Conservation (phyloP, 1,140 invertebrate genomes). For the Drosophila mojavensis region DNA sequence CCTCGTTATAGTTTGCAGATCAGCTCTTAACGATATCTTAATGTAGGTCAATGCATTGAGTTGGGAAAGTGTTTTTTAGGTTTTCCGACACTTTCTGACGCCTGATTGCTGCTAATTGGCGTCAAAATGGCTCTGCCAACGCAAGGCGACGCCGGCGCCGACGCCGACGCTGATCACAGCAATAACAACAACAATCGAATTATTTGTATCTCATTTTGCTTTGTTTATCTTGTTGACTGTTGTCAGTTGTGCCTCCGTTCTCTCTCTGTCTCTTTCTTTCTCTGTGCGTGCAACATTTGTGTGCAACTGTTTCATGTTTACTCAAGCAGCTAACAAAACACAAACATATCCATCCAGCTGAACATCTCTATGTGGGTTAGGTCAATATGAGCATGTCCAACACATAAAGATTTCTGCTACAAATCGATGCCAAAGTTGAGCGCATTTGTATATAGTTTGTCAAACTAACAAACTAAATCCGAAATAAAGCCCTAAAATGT, state of each 20-base stretch:
- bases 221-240: constrained; percentile 60
- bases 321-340: constrained; percentile 28
- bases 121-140: constrained; percentile 66
- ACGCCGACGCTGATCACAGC: constrained; percentile 22
- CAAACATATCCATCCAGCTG: constrained; percentile 7
- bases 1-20: constrained; percentile 4
- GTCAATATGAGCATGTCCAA: constrained; percentile 55
- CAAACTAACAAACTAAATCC: constrained; percentile 31
- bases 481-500: constrained; percentile 33
- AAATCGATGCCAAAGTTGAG: constrained; percentile 38
- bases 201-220: constrained; percentile 43
- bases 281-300: constrained; percentile 46
- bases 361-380: constrained; percentile 66
- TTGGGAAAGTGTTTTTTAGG: constrained; percentile 73
- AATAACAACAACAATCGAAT: constrained; percentile 18
- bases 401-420: constrained; percentile 18
- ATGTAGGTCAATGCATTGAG: constrained; percentile 64
- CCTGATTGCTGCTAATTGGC: constrained; percentile 80
- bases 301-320: constrained; percentile 69
- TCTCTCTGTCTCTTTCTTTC: not conserved
- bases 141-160: constrained; percentile 28
- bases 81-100: constrained; percentile 68
- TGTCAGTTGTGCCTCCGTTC: constrained; percentile 31
- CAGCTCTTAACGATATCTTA: constrained; percentile 43
- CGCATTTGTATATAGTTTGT: constrained; percentile 29